Base-by-base conservation (phyloP, 2,113 vertebrate genomes). In the Climacteris rufus region DNA sequence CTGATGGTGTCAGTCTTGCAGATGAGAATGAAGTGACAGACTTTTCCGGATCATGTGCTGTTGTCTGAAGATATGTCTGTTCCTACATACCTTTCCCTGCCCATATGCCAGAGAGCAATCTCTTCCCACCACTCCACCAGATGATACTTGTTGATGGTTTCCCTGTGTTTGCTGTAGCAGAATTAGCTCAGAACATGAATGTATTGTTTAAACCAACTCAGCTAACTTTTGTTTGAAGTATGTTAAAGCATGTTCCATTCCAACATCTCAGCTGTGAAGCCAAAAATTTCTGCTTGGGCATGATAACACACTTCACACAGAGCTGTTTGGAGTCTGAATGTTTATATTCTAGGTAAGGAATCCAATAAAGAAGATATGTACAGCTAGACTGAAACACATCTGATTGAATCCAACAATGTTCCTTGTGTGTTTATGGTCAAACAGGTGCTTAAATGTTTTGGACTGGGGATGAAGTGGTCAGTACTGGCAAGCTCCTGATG, bases 91-190 rank as follows among this genome's bases (percentile, higher is more conserved):
- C 24, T 63, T 81, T 78, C 10, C 47, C 47, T 91, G 33, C 27
- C 19, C 25, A 1, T 17, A 10, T 7, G 3, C 1, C 2, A 35
- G 17, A 11, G 1, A 50, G 35, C 22, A 22, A 6, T 30, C 4
- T 31, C 28, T 87, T 60, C 37, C 19, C n/a, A n/a, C 10, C 27
- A 19, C 19, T 56, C 53, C 31, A 44, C 25, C 18, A 30, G 11
- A 4, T 19, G 19, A 40, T 11, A 17, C 0, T 1, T 50, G 23
- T 12, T 61, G 50, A 25, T 57, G 45, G 7, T 59, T 87, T 13
- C n/a, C 24, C n/a, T 53, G 7, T 17, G 28, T 40, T 1, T 30
- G 49, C 28, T 54, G 35, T 40, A 61, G 37, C 3, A 8, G 31
- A 40, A 47, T 54, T 50, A 47, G 16, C 39, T 66, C 40, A 40